Base-by-base conservation (phyloP, 2,797 vertebrate species). In the Pampus argenteus region DNA sequence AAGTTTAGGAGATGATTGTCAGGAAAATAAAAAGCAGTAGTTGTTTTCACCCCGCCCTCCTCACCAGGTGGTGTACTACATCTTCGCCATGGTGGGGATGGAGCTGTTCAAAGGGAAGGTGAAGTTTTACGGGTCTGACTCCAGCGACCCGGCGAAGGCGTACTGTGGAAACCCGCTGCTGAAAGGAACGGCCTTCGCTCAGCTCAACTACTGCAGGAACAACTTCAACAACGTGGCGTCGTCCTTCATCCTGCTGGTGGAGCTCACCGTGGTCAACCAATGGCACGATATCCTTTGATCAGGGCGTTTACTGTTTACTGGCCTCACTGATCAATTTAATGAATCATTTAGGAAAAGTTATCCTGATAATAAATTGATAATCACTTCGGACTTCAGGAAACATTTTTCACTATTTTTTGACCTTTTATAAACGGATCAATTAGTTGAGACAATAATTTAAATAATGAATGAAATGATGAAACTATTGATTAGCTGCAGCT, bases 241-340 rank as follows among this genome's bases (percentile, higher is more conserved):
- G 0, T 93, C 97, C 6, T 96, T 97, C 74, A 66, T 99, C 0
- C 92, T 98, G 45, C 92, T 99, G 72, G 74, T 96, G 88, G 96
- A 99, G 89, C 96, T 99, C 71, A 99, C 96, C 0, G 95, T 98
- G 47, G 97, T 99, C 77, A 98, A 99, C 90, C 97, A 98, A 87
- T 98, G 98, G 98, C 96, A 98, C 0, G 90, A 98, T 99, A 98
- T 98, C 97, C 97, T 98, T 94, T 85, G 10, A 17, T 42, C 1
- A 10, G 40, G 3, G 3, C 34, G 7, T 31, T 31, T 31, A 31
- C 29, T 31, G 29, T 4, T n/a, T n/a, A n/a, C n/a, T n/a, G n/a
- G n/a, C n/a, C n/a, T n/a, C n/a, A n/a, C n/a, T n/a, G n/a, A n/a
- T n/a, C n/a, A n/a, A n/a, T n/a, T n/a, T n/a, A n/a, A n/a, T n/a